Base-by-base conservation (phyloP, 2,113 vertebrate species). In the Archocentrus centrarchus region DNA sequence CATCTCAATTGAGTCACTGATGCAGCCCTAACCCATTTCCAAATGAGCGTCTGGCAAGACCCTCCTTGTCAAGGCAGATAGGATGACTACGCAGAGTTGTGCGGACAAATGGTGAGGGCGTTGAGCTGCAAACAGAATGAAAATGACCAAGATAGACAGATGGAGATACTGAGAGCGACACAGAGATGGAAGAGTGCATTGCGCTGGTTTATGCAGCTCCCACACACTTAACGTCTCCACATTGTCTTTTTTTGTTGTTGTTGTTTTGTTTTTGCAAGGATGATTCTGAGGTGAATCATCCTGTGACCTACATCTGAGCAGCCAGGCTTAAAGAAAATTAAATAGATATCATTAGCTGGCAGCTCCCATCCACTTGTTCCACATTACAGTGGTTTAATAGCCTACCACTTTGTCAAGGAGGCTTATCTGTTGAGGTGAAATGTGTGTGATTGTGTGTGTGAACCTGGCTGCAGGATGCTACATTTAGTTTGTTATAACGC, bases 61-160 rank as follows among this genome's bases (percentile, higher is more conserved):
- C 86, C 68, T 90, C 77, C 84, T 83, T 86, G 92, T 92, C 90
- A 80, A 77, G 76, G 88, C 88, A 39, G 86, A 94, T 90, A 81
- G 90, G 83, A 83, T 76, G 85, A 85, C 37, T 77, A 77, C 77
- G 64, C 80, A 32, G 81, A 90, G 85, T 55, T 11, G 18, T 61
- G 86, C 44, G 90, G 90, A 91, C 87, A 80, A 88, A 89, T 66
- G 79, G 79, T 66, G 84, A 86, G 75, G 64, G 85, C 57, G 88
- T 59, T 59, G 89, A 91, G 87, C 89, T 85, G 87, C 89, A 80
- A 91, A 90, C 89, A 84, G 89, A 92, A 87, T 89, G 87, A 93
- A 91, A 89, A 92, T 90, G 91, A 94, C 80, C 82, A 11, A 83
- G 87, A 82, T 77, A 92, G 92, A 92, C 88, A 92, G 86, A 84